Conservation (phyloP, 2,888 invertebrate genomes). For the Rhimphoctona megacephalus region DNA sequence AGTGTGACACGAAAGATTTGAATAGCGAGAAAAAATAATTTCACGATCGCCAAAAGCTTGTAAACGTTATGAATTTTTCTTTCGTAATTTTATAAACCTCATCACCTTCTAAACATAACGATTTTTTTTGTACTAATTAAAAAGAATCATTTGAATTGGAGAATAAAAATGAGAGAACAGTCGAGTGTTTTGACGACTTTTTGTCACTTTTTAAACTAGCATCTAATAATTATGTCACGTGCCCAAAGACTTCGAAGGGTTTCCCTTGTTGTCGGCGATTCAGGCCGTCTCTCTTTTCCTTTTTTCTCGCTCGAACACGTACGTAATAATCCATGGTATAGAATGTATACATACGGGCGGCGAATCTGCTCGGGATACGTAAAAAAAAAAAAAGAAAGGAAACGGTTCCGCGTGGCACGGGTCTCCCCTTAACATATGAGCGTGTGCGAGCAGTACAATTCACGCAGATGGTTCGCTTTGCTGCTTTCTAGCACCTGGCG, state of each 20-base stretch:
- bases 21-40: neutral
- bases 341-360: constrained; percentile 61
- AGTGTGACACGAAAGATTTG: neutral
- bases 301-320: constrained; percentile 14
- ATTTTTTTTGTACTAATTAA: neutral
- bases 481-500: constrained; percentile 79
- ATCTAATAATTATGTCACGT: constrained; percentile 72
- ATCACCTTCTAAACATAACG: neutral
- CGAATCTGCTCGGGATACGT: constrained; percentile 57
- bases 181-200: neutral
- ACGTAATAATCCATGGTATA: constrained; percentile 33
- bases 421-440: constrained; percentile 69
- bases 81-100: neutral
- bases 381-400: constrained; percentile 70
- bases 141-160: neutral
- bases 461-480: constrained; percentile 79
- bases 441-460: constrained; percentile 45
- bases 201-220: neutral
- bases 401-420: constrained; percentile 77
- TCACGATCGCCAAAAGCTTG: neutral
- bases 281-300: constrained; percentile 14
- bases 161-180: neutral
- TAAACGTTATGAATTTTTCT: neutral
- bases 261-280: constrained; percentile 27
- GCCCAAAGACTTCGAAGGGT: constrained; percentile 55